Evolutionary conservation across 2,888 invertebrate species (phyloP).

Genomic region (Galerucella calmariensis): DNA sequence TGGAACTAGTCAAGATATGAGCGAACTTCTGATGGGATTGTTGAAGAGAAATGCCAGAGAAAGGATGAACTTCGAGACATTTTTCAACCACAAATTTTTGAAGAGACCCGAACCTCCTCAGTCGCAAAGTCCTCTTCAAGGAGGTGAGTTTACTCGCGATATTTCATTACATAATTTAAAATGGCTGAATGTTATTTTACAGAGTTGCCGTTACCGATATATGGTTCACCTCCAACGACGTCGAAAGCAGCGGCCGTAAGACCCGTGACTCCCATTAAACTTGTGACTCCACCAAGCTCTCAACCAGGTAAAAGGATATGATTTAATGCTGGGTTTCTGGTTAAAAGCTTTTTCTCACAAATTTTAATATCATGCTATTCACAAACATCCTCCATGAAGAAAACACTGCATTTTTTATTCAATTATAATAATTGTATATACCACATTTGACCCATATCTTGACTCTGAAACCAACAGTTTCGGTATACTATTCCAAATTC

Average conservation of each 20-base stretch:
- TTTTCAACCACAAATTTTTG: conserved; percentile 94
- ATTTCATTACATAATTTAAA: not conserved
- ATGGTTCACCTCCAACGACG: conserved; percentile 56
- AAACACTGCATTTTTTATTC: no score
- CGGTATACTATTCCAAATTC: no score
- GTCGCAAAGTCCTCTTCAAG: conserved; percentile 61
- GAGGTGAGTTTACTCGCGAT: conserved; percentile 44
- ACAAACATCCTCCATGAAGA: not conserved
- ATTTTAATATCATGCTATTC: conserved; percentile 22
- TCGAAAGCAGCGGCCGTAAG: conserved; percentile 48
- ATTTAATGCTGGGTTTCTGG: conserved; percentile 3
- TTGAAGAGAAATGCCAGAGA: conserved; percentile 93
- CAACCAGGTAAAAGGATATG: conserved; percentile 57
- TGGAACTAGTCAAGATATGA: conserved; percentile 90
- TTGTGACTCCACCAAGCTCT: conserved; percentile 58
- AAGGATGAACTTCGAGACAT: conserved; percentile 94
- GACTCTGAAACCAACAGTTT: no score
- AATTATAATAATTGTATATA: no score
- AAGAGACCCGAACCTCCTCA: conserved; percentile 72
- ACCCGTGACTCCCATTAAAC: conserved; percentile 58
- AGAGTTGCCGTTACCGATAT: conserved; percentile 59
- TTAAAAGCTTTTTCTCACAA: conserved; percentile 13
- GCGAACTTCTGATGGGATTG: conserved; percentile 86
- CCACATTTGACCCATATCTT: no score
- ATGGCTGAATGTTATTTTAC: conserved; percentile 25